Conservation (phyloP, 2,113 vertebrate genomes). For the Urocitellus parryii region DNA sequence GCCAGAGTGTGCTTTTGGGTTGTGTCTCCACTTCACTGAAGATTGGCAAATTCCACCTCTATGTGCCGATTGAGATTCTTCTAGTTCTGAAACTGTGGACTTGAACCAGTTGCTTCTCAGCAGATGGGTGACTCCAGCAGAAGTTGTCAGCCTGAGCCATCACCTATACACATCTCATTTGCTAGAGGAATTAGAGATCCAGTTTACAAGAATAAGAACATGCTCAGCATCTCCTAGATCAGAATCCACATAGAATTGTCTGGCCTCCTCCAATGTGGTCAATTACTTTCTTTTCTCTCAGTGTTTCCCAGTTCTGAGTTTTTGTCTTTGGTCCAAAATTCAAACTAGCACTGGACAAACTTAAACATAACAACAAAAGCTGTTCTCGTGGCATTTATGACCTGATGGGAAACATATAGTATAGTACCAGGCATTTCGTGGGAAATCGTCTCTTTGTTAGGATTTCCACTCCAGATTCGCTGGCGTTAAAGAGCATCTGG, state of each 20-base stretch:
- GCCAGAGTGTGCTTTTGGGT: background rate
- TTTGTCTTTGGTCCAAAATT: slow-evolving; percentile 3
- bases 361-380: slow-evolving; percentile 5
- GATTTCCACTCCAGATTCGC: slow-evolving; percentile 50
- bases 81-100: background rate
- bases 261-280: background rate
- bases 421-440: background rate
- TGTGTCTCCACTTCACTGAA: background rate
- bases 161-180: background rate
- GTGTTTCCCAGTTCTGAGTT: background rate
- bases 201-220: background rate
- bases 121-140: background rate
- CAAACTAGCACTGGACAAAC: background rate
- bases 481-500: background rate
- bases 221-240: background rate
- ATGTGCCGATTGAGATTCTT: background rate
- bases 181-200: background rate
- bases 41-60: background rate
- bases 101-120: background rate
- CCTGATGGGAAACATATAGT: background rate
- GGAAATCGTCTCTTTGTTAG: slow-evolving; percentile 48
- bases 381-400: slow-evolving; percentile 15
- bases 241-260: background rate
- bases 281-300: background rate
- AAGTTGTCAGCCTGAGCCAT: background rate